phyloP scores from a whole-genome alignment of 2,797 vertebrate genomes.

The Pangasius mekongensis region DNA sequence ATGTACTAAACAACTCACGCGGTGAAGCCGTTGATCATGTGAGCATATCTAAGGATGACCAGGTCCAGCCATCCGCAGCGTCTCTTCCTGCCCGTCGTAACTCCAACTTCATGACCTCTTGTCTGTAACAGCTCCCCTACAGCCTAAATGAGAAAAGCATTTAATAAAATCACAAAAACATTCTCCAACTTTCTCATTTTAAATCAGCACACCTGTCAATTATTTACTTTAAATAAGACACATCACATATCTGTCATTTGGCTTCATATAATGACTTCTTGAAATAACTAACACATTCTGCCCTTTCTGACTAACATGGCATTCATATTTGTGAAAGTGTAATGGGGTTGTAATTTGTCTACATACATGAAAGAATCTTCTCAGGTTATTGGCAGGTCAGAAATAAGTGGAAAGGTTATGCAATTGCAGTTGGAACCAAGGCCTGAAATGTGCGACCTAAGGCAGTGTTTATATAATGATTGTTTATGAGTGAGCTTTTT shows the following conservation, averaged over 20 bases:
- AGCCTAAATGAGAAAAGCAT: slow-evolving; percentile 71
- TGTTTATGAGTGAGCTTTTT: neutral
- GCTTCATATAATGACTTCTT: neutral
- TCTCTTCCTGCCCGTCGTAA: slow-evolving; percentile 95
- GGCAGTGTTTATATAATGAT: neutral
- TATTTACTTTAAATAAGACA: neutral
- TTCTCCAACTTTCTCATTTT: neutral
- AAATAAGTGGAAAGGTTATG: neutral
- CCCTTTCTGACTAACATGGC: neutral
- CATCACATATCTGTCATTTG: neutral
- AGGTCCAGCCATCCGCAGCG: slow-evolving; percentile 98
- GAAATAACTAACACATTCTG: neutral
- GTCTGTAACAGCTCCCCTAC: slow-evolving; percentile 92
- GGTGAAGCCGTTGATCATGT: slow-evolving; percentile 98
- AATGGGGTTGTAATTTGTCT: neutral
- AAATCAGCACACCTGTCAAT: neutral
- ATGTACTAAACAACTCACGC: slow-evolving; percentile 80
- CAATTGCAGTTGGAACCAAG: neutral
- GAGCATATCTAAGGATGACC: slow-evolving; percentile 92
- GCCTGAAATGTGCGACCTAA: neutral
- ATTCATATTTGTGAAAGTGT: neutral
- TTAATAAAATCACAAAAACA: neutral
- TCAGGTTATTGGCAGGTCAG: neutral
- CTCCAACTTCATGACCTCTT: slow-evolving; percentile 93
- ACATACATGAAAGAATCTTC: neutral